Evolutionary conservation across 1,140 invertebrate species (phyloP), one percentile per base, ranked within the genome.

Genomic region (Drosophila persimilis): DNA sequence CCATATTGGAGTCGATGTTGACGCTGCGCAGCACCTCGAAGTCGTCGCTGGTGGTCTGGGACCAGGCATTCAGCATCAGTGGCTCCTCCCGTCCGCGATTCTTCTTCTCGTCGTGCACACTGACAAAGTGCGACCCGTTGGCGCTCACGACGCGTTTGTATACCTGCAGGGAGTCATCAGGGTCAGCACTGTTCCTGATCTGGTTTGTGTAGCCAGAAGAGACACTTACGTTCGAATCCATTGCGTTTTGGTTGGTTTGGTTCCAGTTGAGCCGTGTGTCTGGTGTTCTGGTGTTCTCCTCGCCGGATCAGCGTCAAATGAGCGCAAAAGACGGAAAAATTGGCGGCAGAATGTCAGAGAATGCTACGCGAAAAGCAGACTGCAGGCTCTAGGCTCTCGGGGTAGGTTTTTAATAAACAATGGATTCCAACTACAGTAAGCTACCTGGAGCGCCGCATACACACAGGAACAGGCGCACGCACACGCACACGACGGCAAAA

Each of bases 11-110:
- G 47, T 85, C 69, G 7, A 54, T 41, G 2, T 17, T 22, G 7
- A 75, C 22, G 13, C 31, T 66, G 13, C 56, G 58, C 8, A 83
- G 24, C 20, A 80, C 5, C 13, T 74, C 69, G 15, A 90, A 90
- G 45, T 90, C 90, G 1, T 77, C 77, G 31, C 65, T 41, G 3
- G 59, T 55, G 0, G 90, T 90, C 46, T 90, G 90, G 2, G 90
- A 76, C 90, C 90, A 90, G n/a, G 89, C 81, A 26, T 73, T 89
- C 3, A 90, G 54, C 47, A 65, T 41, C 57, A 90, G 66, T 6
- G 70, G 51, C 39, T 54, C 55, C 20, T 73, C 59, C 11, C 65
- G 45, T 22, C 39, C n/a, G 11, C 35, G 46, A 56, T 65, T 50
- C 15, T 51, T 54, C 4, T 48, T 11, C 2, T 60, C 69, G 6